Base-by-base conservation (phyloP, 1,140 invertebrate genomes). In the Hyles euphorbiae region DNA sequence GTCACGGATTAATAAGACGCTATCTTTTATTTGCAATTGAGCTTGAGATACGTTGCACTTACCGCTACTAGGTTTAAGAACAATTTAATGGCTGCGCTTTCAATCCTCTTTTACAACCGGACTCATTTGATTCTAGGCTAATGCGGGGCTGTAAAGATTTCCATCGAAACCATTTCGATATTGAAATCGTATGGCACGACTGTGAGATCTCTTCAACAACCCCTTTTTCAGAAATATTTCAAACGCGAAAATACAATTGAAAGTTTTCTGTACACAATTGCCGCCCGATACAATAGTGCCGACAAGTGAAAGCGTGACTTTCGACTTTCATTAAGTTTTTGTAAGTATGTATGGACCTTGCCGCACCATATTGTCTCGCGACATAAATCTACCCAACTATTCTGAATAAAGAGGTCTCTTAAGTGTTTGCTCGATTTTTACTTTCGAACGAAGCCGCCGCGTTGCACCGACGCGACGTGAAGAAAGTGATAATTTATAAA, bases 321-420 rank as follows among this genome's bases (percentile, higher is more conserved):
- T 88, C 85, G 75, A 86, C 84, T 86, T 86, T 84, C 84, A 78
- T 87, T 83, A 74, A 74, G 79, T 85, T 87, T 88, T 88, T 88
- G 68, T 75, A 68, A 79, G 72, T 83, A 72, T 84, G 82, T 81
- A 83, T 83, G 77, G 74, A 58, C 68, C 61, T 75, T 68, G 54
- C 69, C 72, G 68, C 76, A 62, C 77, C 81, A 84, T 84, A 84
- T 83, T 82, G 81, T 85, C 81, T 84, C 75, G 76, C 74, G 77
- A 83, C 78, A 80, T 80, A 74, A 78, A 76, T 79, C 78, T 65
- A 57, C 70, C 43, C 62, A 63, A 70, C 66, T 64, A 56, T 65
- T 72, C 70, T 76, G 49, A 65, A 73, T 67, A 68, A 68, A 75
- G 67, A 60, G 58, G 60, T 55, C 67, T 8, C 5, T 40, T 54